These are phyloP conservation scores for Monopis laevigella DNA, from an alignment of 2,888 invertebrate genomes.

Conservation along the genomic window DNA sequence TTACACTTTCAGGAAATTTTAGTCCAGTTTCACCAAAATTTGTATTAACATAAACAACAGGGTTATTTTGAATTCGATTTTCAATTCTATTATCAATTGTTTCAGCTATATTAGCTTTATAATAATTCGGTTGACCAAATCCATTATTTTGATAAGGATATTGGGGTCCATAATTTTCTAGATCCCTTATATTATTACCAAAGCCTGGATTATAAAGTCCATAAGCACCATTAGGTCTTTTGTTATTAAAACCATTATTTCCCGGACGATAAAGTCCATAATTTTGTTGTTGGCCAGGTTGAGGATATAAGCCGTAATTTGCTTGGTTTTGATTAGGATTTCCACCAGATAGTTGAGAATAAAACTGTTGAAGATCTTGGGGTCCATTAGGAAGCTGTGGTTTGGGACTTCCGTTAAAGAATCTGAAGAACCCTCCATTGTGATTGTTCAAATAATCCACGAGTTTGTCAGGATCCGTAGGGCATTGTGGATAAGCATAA, in stretches of 20 bases:
- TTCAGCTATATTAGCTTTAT: slow-evolving; percentile 22
- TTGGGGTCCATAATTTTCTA: slow-evolving; percentile 26
- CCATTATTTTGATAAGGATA: slow-evolving; percentile 28
- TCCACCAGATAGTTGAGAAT: slow-evolving; percentile 33
- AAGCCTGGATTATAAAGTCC: slow-evolving; percentile 1
- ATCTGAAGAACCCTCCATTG: slow-evolving; percentile 86
- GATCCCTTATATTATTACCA: slow-evolving; percentile 12
- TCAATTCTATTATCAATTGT: slow-evolving; percentile 26
- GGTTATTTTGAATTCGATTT: slow-evolving; percentile 44
- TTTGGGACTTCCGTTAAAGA: slow-evolving; percentile 70
- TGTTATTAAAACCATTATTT: slow-evolving; percentile 1
- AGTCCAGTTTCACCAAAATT: slow-evolving; percentile 28
- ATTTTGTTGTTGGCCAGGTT: slow-evolving; percentile 15
- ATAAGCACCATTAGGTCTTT: slow-evolving; percentile 1
- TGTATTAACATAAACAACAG: slow-evolving; percentile 21
- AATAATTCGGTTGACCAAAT: slow-evolving; percentile 11
- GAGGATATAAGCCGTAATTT: not conserved
- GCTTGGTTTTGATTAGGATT: not conserved
- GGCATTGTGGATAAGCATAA: slow-evolving; percentile 77
- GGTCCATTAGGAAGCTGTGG: slow-evolving; percentile 19
- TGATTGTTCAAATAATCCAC: slow-evolving; percentile 85
- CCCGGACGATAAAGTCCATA: slow-evolving; percentile 17
- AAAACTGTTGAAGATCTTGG: slow-evolving; percentile 46
- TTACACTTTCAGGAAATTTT: slow-evolving; percentile 32
- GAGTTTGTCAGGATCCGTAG: slow-evolving; percentile 75